Conservation (phyloP, 2,888 invertebrate species). For the Protodeltote pygarga region DNA sequence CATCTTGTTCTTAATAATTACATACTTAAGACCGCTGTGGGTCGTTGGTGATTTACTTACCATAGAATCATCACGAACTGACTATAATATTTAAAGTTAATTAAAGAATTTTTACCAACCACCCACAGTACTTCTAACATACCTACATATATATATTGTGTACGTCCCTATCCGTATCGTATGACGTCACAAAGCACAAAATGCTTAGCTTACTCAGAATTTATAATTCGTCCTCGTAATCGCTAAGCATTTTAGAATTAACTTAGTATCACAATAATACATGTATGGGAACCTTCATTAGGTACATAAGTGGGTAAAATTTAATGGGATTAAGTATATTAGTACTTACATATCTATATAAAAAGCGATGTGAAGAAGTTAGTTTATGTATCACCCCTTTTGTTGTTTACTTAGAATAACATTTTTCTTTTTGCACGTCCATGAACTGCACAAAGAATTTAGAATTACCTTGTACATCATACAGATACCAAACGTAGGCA, state of each 20-base stretch:
- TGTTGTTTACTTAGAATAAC: conserved; percentile 8
- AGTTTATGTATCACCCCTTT: conserved; percentile 17
- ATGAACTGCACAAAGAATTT: conserved; percentile 32
- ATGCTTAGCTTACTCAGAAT: conserved; percentile 53
- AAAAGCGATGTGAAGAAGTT: conserved; percentile 34
- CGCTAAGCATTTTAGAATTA: conserved; percentile 54
- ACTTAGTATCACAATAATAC: conserved; percentile 46
- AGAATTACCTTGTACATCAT: conserved; percentile 20
- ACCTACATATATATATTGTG: conserved; percentile 61
- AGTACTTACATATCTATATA: conserved; percentile 29
- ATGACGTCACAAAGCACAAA: conserved; percentile 53
- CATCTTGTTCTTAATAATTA: conserved; percentile 81
- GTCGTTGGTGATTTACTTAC: conserved; percentile 34
- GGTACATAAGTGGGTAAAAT: conserved; percentile 39
- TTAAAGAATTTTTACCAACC: conserved; percentile 31
- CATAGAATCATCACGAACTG: too few relatives aligned
- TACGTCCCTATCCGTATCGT: conserved; percentile 60
- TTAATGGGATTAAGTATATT: conserved; percentile 34
- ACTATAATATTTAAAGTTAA: too few relatives aligned
- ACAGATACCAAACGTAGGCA: conserved; percentile 22
- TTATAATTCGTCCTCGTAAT: conserved; percentile 43
- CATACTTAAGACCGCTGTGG: conserved; percentile 45
- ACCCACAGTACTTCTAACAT: conserved; percentile 50
- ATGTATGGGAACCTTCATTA: conserved; percentile 43
- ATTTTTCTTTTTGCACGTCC: conserved; percentile 38